Base-by-base conservation (phyloP, 1,140 invertebrate species). In the Drosophila ironensis region DNA sequence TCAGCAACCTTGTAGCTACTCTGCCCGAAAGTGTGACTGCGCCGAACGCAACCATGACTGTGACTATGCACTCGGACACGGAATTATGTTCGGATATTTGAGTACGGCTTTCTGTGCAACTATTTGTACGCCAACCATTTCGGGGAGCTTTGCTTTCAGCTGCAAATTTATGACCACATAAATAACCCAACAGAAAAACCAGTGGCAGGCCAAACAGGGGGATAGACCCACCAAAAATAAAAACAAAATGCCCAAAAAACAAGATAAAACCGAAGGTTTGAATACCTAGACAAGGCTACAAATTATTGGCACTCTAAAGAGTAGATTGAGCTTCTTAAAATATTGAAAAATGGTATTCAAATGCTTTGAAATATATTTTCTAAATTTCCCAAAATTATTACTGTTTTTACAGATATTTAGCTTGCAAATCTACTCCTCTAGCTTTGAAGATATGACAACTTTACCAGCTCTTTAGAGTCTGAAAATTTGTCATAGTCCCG, bases 161-260 rank as follows among this genome's bases (percentile, higher is more conserved):
- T 82, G 73, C 73, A 78, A 82, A 82, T 82, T 82, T 82, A 82
- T 82, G 73, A 42, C 73, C 77, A 77, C 78, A 82, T 82, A 82
- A 82, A 82, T 82, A 84, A 82, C 77, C 56, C 57, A 82, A 84
- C 68, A 73, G 73, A 64, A 73, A 84, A 82, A 82, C 77, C 72
- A 77, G 78, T 77, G 77, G 77, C 77, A 82, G 5, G 20, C 20
- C 11, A 17, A 14, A 24, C 12, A n/a, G 6, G 17, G 54, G 12
- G 60, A 14, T 61, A 38, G 35, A 17, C 41, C 20, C 40, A 44
- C 19, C 7, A 11, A 24, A n/a, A 44, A 24, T 60, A 57, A 61
- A 61, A 2, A 9, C 22, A 12, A 1, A 6, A 7, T 19, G 17
- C 1, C n/a, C 3, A 11, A 1, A 2, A 6, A 14, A 9, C 30